A percentile compares a stretch with the other conserved stretches of the same genome.
Evolutionary conservation across 2,888 invertebrate species (phyloP).

Genomic region (Melikaiella ostensackeni): DNA sequence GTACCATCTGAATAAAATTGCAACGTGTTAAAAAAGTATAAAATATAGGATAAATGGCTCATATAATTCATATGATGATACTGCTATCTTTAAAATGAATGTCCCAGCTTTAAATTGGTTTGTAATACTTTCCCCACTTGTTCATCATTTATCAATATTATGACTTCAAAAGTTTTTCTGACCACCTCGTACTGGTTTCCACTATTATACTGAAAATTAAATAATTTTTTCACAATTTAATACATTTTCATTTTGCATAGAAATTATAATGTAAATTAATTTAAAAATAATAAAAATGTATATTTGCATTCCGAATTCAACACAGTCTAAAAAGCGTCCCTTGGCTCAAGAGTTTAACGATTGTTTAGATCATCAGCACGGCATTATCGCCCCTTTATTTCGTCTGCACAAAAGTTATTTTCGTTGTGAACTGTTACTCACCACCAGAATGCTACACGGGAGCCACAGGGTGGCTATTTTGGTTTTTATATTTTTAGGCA

Average conservation of each 20-base stretch:
- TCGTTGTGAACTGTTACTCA: conserved; percentile 63
- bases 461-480: conserved; percentile 64
- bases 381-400: conserved; percentile 30
- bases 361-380: conserved; percentile 18
- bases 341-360: conserved; percentile 15
- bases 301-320: conserved; percentile 14
- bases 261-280: not conserved
- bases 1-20: too few relatives aligned
- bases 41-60: too few relatives aligned
- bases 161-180: too few relatives aligned
- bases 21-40: too few relatives aligned
- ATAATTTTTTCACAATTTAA: not conserved
- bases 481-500: conserved; percentile 64
- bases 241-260: too few relatives aligned
- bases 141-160: too few relatives aligned
- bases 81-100: too few relatives aligned
- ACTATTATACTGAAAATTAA: not conserved
- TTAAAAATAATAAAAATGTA: not conserved
- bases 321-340: not conserved
- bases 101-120: too few relatives aligned
- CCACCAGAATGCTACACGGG: conserved; percentile 65
- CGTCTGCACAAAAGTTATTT: conserved; percentile 59
- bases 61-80: too few relatives aligned
- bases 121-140: too few relatives aligned
- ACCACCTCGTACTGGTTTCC: too few relatives aligned